Conservation (phyloP, 2,113 vertebrate genomes). For the Shinisaurus crocodilurus region DNA sequence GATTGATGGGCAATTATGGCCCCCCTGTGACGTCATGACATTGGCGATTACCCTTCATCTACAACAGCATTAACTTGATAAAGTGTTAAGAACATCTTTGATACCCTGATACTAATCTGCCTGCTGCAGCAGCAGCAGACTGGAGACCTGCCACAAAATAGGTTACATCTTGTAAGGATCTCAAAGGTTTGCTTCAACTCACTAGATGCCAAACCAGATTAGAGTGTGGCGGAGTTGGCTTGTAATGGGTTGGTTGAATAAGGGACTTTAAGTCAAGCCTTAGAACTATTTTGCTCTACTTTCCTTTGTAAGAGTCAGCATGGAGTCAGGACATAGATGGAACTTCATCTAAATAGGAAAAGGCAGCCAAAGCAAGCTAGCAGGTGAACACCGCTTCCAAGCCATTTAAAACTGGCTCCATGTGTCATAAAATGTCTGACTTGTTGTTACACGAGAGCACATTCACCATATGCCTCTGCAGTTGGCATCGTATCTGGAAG, state of each 20-base stretch:
- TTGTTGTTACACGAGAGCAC: neutral
- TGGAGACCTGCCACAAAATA: fast-evolving
- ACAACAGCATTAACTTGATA: slow-evolving; percentile 35
- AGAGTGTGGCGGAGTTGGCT: neutral
- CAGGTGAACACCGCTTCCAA: slow-evolving; percentile 54
- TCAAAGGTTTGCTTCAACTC: neutral
- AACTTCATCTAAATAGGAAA: slow-evolving; percentile 66
- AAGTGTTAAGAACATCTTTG: slow-evolving; percentile 62
- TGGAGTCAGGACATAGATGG: slow-evolving; percentile 12
- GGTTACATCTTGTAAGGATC: neutral
- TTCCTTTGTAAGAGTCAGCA: slow-evolving; percentile 26
- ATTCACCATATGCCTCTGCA: slow-evolving; percentile 15
- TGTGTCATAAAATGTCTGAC: slow-evolving; percentile 59
- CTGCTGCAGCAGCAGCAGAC: neutral
- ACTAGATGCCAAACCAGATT: neutral
- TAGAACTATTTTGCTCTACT: slow-evolving; percentile 36
- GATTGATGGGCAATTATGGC: slow-evolving; percentile 72
- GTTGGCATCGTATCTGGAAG: neutral
- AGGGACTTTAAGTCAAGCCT: neutral
- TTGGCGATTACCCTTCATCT: slow-evolving; percentile 67
- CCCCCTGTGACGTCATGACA: slow-evolving; percentile 73
- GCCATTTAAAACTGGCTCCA: slow-evolving; percentile 48
- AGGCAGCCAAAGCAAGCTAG: slow-evolving; percentile 63
- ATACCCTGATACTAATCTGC: slow-evolving; percentile 42
- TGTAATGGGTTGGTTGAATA: slow-evolving; percentile 6